These are phyloP conservation scores for Genyomyrus donnyi DNA, from an alignment of 2,113 vertebrate species.

Conservation along the genomic window DNA sequence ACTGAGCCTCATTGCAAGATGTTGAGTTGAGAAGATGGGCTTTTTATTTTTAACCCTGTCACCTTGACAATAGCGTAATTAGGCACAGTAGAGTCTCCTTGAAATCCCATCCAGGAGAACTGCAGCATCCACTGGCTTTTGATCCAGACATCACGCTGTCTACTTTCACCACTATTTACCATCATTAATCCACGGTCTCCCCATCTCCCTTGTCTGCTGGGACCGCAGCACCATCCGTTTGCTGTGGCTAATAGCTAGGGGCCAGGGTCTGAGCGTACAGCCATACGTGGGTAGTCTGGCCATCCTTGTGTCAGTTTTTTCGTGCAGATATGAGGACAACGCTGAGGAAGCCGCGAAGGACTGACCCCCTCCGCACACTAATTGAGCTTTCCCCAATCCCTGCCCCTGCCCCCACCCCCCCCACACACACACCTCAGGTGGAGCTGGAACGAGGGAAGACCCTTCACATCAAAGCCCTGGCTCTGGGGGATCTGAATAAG, in stretches of 20 bases:
- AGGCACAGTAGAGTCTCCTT: not conserved
- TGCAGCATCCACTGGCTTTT: not conserved
- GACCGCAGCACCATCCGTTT: not conserved
- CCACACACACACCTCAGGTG: slow-evolving; percentile 56
- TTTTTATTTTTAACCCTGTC: slow-evolving; percentile 5
- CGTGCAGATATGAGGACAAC: not conserved
- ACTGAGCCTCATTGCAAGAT: not conserved
- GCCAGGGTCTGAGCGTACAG: not conserved
- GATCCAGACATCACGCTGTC: not conserved
- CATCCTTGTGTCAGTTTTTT: not conserved
- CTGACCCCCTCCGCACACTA: not conserved
- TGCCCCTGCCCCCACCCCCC: not conserved
- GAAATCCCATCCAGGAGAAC: not conserved
- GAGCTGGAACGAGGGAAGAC: slow-evolving; percentile 86
- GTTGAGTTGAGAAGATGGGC: not conserved
- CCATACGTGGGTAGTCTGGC: not conserved
- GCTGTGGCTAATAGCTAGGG: not conserved
- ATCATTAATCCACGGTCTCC: not conserved
- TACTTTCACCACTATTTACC: not conserved
- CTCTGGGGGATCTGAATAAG: slow-evolving; percentile 80
- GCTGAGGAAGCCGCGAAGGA: not conserved
- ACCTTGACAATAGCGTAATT: not conserved
- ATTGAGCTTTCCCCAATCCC: not conserved
- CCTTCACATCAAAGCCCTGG: slow-evolving; percentile 85
- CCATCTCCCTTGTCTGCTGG: not conserved